Evolutionary conservation across 2,797 vertebrate genomes (phyloP), one percentile per base, ranked within the genome.

Genomic region (Sciurus vulgaris): DNA sequence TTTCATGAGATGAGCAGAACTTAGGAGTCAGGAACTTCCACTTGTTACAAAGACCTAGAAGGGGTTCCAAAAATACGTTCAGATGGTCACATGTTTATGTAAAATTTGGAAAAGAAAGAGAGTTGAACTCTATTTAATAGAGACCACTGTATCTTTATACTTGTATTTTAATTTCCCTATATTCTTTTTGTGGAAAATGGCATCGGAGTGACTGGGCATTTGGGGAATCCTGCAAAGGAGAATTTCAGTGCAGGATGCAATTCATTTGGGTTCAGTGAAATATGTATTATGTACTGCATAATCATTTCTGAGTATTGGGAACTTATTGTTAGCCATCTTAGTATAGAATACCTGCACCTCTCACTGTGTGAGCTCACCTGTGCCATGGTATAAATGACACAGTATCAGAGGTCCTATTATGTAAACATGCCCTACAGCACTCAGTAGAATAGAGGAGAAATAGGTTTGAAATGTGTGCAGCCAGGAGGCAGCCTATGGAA

Each of bases 41-140:
- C 47, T 90, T 59, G n/a, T 33, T 65, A 38, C 5, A 49, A 94
- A 41, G 12, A 20, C 7, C 49, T 76, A 65, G 24, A 33, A 79
- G 3, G 17, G 13, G 1, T 77, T 63, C 56, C 24, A 79, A 91
- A 94, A 72, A 56, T 72, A 49, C 51, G n/a, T 44, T 67, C 90
- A 61, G 1, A 10, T 77, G 41, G 56, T 65, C 38, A 92, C 22
- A 56, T 24, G 0, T 49, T 83, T 49, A 72, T 44, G 14, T 73
- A 94, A 92, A 96, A 77, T 85, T 90, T 96, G 82, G 26, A 44
- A 78, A 73, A 86, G 33, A 54, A 69, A 86, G n/a, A n/a, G n/a
- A 73, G 28, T 77, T 90, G 82, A 77, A 78, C 2, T 26, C 41
- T 85, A 51, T 69, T 79, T 41, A 63, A 17, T 54, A 92, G 87